Evolutionary conservation across 2,113 vertebrate genomes (phyloP), one percentile per base, ranked within the genome.

Genomic region (Bungarus multicinctus): DNA sequence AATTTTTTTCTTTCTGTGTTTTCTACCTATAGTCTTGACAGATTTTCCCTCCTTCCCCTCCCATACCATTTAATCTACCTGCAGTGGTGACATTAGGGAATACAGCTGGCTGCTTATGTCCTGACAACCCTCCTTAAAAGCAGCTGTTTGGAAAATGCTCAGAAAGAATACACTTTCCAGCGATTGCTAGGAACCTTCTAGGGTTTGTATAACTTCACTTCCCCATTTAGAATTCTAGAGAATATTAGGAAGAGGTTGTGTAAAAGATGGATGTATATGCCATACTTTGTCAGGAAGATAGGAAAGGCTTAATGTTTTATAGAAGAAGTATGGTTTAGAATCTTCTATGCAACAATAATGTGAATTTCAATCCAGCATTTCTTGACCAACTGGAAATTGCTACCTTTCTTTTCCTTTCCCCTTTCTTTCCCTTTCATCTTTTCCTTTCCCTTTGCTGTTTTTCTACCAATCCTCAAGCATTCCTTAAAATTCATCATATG

Each of bases 151-250:
- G 97, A 97, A 97, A 96, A 91, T 96, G 96, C 95, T 92, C 97
- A 96, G 97, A 98, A 98, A 98, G 97, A 97, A 98, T 98, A 97
- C 96, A 96, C 93, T 97, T 94, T 94, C 95, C 95, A 96, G 93
- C 94, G 55, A 86, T 93, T 53, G 86, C 43, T 20, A 23, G 14
- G 45, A 45, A 39, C 50, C 12, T 81, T 52, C 22, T 2, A 45
- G 23, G 45, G 12, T 64, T 93, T 88, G 34, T 91, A 87, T 52
- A 85, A 90, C 34, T 69, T 3, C 5, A 88, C 34, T 86, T 95
- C 85, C 89, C 60, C 52, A 0, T 90, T 89, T 90, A 64, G 45
- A 57, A 87, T n/a, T 39, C 20, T 3, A 85, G 88, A 45, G 45
- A 90, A 27, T 86, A 43, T 90, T 14, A 55, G 54, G 54, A 39